Percentiles rank a stretch among this genome's conserved stretches.
Evolutionary conservation across 2,113 vertebrate genomes (phyloP).

Genomic region (Camelus bactrianus): DNA sequence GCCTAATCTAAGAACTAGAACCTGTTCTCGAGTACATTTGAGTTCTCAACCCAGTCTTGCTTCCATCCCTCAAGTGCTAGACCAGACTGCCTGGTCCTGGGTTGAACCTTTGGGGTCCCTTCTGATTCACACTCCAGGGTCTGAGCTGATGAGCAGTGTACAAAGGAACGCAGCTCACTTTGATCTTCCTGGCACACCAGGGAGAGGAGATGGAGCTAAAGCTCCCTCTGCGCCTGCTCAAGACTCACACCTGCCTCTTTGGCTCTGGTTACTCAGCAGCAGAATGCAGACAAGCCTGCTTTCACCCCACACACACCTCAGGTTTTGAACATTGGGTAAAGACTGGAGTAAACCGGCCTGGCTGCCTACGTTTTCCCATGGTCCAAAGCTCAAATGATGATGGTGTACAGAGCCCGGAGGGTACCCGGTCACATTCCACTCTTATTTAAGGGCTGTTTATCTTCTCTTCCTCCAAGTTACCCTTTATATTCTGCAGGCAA

Average conservation of each 20-base stretch:
- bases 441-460: slow-evolving; percentile 2
- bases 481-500: slow-evolving; percentile 36
- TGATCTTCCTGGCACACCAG: not conserved
- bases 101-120: not conserved
- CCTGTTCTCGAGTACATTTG: not conserved
- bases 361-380: not conserved
- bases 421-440: not conserved
- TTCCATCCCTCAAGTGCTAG: not conserved
- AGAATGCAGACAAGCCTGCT: not conserved
- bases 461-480: slow-evolving; percentile 1
- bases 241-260: not conserved
- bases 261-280: not conserved
- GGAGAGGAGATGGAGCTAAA: not conserved
- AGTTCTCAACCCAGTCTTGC: not conserved
- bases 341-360: not conserved
- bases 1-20: slow-evolving; percentile 33
- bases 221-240: not conserved
- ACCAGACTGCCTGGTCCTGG: not conserved
- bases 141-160: not conserved
- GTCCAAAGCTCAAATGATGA: slow-evolving; percentile 33
- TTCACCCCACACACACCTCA: not conserved
- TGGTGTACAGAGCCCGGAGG: not conserved
- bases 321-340: not conserved
- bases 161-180: not conserved
- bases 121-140: not conserved